Evolutionary conservation across 2,888 invertebrate species (phyloP).

Genomic region (Drosophila lutescens): DNA sequence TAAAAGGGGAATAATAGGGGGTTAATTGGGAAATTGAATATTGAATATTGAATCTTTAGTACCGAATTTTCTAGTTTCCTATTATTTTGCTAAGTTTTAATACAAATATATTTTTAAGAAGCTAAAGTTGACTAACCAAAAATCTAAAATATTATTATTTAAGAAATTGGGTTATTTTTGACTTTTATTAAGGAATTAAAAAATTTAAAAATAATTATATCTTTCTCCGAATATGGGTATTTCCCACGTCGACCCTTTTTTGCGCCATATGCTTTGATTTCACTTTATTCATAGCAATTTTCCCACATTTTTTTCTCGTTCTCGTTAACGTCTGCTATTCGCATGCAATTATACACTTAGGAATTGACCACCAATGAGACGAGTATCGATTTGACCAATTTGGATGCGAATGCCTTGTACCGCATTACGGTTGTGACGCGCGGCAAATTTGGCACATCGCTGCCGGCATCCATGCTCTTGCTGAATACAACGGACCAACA

Average conservation of each 20-base stretch:
- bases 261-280: neutral
- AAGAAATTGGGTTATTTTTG: no score
- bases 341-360: slow-evolving; percentile 84
- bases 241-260: neutral
- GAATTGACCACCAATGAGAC: slow-evolving; percentile 89
- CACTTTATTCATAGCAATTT: slow-evolving; percentile 25
- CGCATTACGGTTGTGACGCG: slow-evolving; percentile 92
- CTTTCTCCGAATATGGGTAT: neutral
- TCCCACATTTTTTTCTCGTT: slow-evolving; percentile 28
- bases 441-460: slow-evolving; percentile 91
- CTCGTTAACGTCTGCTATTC: slow-evolving; percentile 37
- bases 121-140: neutral
- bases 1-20: neutral
- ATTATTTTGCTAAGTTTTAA: neutral
- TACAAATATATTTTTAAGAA: neutral
- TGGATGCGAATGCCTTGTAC: slow-evolving; percentile 90
- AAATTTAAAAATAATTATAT: no score
- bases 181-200: no score
- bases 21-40: neutral
- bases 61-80: no score
- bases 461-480: slow-evolving; percentile 92
- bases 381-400: slow-evolving; percentile 86
- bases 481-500: slow-evolving; percentile 86
- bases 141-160: no score
- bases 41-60: no score